A percentile compares a stretch with the other conserved stretches of the same genome.
Conservation (phyloP, 2,113 vertebrate species). For the Dasypus novemcinctus region DNA sequence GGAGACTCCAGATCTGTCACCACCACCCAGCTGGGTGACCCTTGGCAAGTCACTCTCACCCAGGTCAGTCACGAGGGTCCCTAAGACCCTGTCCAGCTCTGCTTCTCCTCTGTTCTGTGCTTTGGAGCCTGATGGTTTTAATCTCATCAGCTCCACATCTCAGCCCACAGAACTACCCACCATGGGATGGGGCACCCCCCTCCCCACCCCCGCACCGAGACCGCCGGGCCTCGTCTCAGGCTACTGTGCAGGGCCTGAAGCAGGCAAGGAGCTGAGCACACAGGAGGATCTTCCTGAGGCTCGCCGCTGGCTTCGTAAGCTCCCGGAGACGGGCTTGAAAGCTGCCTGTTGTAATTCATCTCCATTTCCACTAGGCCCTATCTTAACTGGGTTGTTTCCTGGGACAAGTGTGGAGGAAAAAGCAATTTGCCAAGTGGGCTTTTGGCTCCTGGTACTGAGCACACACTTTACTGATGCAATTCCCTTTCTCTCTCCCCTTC, state of each 20-base stretch:
- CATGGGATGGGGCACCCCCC: neutral
- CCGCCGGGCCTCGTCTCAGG: neutral
- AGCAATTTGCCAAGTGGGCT: neutral
- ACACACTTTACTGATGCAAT: neutral
- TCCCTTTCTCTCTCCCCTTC: neutral
- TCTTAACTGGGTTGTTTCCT: constrained; percentile 46
- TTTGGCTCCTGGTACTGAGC: neutral
- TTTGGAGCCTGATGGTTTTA: neutral
- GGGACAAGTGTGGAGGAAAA: constrained; percentile 16
- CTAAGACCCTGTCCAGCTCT: neutral
- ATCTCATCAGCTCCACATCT: neutral
- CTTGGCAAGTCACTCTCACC: neutral
- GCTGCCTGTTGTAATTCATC: neutral
- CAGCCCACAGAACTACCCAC: neutral
- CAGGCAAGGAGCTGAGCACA: too few species aligned
- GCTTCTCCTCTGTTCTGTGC: neutral
- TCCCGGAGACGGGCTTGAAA: neutral
- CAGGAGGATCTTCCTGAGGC: neutral
- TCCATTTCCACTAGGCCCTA: neutral
- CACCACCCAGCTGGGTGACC: neutral
- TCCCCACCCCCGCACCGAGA: neutral
- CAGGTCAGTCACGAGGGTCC: neutral
- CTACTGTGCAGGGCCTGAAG: neutral
- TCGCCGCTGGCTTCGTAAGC: neutral
- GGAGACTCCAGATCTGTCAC: neutral